These are phyloP conservation scores for Nomada goodeniana DNA, from an alignment of 2,888 invertebrate genomes.

Conservation along the genomic window DNA sequence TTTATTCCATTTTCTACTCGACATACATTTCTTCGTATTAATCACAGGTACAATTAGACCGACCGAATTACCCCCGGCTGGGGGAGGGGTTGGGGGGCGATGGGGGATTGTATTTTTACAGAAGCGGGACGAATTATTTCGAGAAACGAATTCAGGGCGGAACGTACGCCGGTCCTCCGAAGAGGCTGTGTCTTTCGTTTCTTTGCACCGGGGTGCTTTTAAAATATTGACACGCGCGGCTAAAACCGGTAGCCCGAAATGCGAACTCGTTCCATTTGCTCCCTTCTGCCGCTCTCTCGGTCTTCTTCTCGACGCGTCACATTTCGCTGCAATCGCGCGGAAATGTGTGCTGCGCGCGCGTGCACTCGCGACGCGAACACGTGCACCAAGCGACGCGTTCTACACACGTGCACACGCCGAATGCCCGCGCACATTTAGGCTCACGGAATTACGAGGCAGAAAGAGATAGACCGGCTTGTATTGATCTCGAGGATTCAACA, in stretches of 20 bases:
- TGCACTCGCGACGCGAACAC: background rate
- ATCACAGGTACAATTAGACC: constrained; percentile 6
- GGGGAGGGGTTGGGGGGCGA: too few relatives aligned
- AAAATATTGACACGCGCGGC: constrained; percentile 48
- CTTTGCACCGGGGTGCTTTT: constrained; percentile 33
- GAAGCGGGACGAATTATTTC: constrained; percentile 37
- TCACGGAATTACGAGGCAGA: constrained; percentile 70
- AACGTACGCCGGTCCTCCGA: constrained; percentile 4
- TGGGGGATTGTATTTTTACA: background rate
- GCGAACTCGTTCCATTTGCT: constrained; percentile 40
- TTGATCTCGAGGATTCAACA: constrained; percentile 83
- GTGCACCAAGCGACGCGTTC: background rate
- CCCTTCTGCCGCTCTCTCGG: constrained; percentile 13
- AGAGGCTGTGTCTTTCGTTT: background rate
- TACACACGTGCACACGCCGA: constrained; percentile 21
- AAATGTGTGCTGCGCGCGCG: background rate
- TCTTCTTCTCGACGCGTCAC: constrained; percentile 43
- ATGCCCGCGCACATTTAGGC: constrained; percentile 61
- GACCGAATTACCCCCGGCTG: background rate
- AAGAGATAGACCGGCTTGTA: constrained; percentile 78
- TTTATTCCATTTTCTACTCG: too few relatives aligned
- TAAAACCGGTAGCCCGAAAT: constrained; percentile 38
- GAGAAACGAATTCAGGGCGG: constrained; percentile 13
- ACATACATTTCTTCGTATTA: background rate
- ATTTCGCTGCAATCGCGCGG: constrained; percentile 21